Evolutionary conservation across 2,113 vertebrate genomes (phyloP).

Genomic region (Bos javanicus): DNA sequence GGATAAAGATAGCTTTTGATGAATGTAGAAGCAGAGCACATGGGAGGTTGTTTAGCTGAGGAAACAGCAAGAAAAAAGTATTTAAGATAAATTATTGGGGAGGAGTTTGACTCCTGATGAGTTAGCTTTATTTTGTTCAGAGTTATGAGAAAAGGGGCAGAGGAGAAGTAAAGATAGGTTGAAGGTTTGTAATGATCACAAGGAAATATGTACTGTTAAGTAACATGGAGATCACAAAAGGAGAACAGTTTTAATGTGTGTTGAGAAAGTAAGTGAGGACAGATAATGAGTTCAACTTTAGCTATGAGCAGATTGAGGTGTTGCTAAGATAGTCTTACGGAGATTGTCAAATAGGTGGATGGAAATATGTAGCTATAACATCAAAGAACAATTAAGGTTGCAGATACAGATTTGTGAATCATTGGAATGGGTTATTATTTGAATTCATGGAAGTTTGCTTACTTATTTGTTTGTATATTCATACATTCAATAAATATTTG

Average conservation of each 20-base stretch:
- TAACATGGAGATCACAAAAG: neutral
- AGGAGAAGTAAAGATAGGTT: neutral
- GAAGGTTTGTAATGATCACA: neutral
- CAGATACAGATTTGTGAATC: neutral
- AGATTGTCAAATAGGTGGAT: neutral
- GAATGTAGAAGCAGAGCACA: neutral
- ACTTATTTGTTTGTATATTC: neutral
- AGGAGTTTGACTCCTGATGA: neutral
- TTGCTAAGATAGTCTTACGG: neutral
- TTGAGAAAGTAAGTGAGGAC: neutral
- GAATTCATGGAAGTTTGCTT: neutral
- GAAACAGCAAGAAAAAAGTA: neutral
- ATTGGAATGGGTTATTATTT: neutral
- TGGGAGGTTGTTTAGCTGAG: neutral
- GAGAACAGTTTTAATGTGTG: neutral
- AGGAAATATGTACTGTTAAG: neutral
- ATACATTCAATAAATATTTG: neutral
- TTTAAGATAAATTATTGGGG: neutral
- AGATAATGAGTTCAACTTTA: neutral
- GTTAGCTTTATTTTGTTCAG: neutral
- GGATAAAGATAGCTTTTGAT: neutral
- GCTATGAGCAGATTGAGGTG: neutral
- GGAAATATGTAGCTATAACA: neutral
- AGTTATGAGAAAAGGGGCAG: neutral
- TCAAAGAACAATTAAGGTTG: neutral